Evolutionary conservation across 2,888 invertebrate species (phyloP).

Genomic region (Spicauda simplicius): DNA sequence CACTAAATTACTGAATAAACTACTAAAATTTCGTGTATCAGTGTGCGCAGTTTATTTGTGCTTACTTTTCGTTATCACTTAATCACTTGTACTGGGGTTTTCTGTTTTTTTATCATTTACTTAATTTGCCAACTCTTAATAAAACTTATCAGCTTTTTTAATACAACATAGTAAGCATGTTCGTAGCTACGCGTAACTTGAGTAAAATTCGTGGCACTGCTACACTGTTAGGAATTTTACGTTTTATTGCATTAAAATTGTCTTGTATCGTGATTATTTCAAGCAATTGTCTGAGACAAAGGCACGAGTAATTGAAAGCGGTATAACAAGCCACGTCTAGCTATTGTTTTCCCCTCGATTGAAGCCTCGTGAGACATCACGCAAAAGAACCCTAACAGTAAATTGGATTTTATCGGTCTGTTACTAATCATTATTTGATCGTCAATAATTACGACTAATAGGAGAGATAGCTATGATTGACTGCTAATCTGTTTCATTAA

Average conservation of each 20-base stretch:
- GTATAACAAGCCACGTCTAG: neutral
- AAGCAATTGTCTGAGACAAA: neutral
- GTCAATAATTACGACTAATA: conserved; percentile 27
- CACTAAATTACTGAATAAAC: no score
- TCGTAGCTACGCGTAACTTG: neutral
- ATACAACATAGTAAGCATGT: no score
- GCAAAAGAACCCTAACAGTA: conserved; percentile 9
- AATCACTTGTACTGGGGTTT: no score
- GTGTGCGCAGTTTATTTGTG: no score
- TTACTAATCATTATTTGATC: conserved; percentile 27
- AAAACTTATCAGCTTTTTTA: no score
- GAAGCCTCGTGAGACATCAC: conserved; percentile 5
- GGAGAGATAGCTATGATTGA: conserved; percentile 8
- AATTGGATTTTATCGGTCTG: conserved; percentile 25
- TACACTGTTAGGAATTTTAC: neutral
- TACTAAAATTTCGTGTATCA: no score
- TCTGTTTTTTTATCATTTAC: no score
- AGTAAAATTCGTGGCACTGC: neutral
- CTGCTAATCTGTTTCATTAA: neutral
- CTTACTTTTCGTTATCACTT: no score
- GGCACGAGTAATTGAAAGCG: neutral
- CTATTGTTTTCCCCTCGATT: neutral
- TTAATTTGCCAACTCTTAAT: no score
- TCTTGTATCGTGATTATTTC: neutral
- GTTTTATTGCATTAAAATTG: no score